Evolutionary conservation across 2,113 vertebrate species (phyloP), one percentile per base, ranked within the genome.

Genomic region (Myodes glareolus): DNA sequence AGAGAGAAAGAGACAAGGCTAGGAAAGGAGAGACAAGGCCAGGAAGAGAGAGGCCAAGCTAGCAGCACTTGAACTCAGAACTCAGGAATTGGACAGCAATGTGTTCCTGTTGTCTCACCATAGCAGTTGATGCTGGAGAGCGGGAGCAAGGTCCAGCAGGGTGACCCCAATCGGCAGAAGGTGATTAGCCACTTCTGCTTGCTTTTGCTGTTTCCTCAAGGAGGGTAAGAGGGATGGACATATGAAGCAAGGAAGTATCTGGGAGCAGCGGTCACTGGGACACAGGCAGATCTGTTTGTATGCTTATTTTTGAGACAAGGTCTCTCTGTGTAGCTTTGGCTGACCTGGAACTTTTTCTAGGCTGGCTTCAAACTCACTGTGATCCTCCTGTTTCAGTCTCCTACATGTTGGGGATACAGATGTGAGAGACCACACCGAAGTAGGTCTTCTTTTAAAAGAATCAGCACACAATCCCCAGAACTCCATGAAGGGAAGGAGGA

Each of bases 11-110:
- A 58, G 50, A 50, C 10, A 10, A 58, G 55, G 5, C 55, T 5
- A 19, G 55, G 55, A 58, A 86, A 8, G 7, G 47, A 6, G 4
- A 58, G 50, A 50, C 10, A 10, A 58, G 55, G 5, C 55, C 17
- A 19, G 55, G 55, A 58, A 86, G 70, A 90, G 73, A 70, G 94
- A 13, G 23, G 6, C 65, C 3, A 50, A 81, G 45, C 81, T 78
- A 73, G 84, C 50, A 73, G 84, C 50, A 68, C 73, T 94, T 2
- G 33, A 97, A 94, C 78, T 88, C 82, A 45, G 25, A 65, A 42
- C 61, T 67, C 61, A 86, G 63, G 16, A 4, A 65, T 4, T 29
- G 4, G 23, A 21, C 1, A 1, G 61, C 82, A 31, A 45, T 85
- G 5, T 29, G 29, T 6, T 82, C 31, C 29, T 92, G 13, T 47